These are phyloP conservation scores for Scomber colias DNA, from an alignment of 2,113 vertebrate genomes.

Conservation along the genomic window DNA sequence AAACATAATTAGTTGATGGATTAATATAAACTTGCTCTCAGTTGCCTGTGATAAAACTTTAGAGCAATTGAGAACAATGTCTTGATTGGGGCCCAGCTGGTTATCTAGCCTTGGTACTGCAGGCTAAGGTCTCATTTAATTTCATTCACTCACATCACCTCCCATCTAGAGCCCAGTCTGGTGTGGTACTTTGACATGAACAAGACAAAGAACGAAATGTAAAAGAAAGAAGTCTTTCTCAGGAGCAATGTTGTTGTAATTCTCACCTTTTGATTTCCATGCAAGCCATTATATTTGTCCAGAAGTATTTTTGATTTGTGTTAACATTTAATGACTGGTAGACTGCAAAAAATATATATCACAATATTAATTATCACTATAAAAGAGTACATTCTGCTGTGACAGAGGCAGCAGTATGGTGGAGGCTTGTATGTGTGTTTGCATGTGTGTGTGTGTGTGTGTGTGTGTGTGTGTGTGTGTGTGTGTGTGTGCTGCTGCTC, in stretches of 20 bases:
- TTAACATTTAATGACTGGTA: background rate
- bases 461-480: constrained; percentile 2
- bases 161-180: background rate
- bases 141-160: background rate
- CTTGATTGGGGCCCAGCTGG: no score
- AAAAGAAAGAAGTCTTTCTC: background rate
- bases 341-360: constrained; percentile 15
- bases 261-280: background rate
- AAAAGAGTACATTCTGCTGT: constrained; percentile 17
- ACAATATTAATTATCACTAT: constrained; percentile 15
- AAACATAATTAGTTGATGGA: no score
- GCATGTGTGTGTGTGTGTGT: background rate
- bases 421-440: no score
- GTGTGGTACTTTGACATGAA: background rate
- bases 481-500: background rate
- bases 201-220: background rate
- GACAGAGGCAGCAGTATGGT: constrained; percentile 4
- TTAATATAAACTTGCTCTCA: no score
- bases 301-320: background rate
- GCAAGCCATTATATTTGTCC: background rate
- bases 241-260: constrained; percentile 30
- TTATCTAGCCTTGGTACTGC: no score
- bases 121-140: constrained; percentile 1
- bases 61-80: no score
- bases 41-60: no score